Evolutionary conservation across 2,797 vertebrate species (phyloP), one percentile per base, ranked within the genome.

Genomic region (Dermochelys coriacea): DNA sequence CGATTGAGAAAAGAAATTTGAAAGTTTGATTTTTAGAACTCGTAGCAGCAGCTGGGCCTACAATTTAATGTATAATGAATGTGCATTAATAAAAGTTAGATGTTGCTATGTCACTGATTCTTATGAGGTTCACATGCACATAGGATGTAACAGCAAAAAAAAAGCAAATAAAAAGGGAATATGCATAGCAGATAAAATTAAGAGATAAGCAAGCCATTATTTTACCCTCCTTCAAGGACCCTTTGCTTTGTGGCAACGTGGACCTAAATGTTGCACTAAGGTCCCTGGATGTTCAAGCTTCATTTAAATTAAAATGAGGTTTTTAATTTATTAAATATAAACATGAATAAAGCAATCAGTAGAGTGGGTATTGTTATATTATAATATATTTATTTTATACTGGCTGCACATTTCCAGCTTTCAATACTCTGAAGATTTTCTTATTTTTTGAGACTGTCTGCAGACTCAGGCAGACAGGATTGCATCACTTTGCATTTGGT

Each of bases 131-230:
- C 87, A 93, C 77, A 90, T 16, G 95, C 80, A 96, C 68, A 92
- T 87, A 81, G 86, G 80, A 54, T 93, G 68, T 83, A 37, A 49
- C 49, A 64, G 86, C 49, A 90, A 85, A 93, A 95, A 84, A 54
- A 45, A 74, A 86, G 82, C 16, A 68, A 19, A 71, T 10, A 71
- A 71, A 74, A 74, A 74, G 37, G 37, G 82, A 71, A 96, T 96
- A 89, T 75, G 91, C 55, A 85, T 74, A 84, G 75, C 54, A 93
- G 80, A 84, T 91, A 71, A 86, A 90, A 89, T n/a, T 50, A 78
- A 89, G 74, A 83, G 82, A 89, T 92, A 93, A 96, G 75, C 47
- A 88, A 96, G 91, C 54, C 64, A 34, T 45, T 88, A n/a, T 80
- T 84, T 96, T 79, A n/a, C 74, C 54, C 84, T 80, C 71, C 71